Conservation (phyloP, 2,888 invertebrate genomes). For the Pyrocoelia pectoralis region DNA sequence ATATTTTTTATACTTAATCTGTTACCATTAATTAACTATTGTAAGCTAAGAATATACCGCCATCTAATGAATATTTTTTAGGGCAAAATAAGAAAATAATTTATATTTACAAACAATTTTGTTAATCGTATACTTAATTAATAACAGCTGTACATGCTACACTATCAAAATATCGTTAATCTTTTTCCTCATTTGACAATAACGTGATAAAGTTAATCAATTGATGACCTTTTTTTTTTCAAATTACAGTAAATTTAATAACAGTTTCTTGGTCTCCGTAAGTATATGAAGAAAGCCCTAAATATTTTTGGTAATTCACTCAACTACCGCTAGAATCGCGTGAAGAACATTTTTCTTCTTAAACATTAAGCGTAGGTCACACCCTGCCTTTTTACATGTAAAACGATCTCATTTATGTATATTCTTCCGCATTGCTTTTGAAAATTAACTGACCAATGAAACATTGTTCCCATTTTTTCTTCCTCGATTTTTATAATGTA, state of each 20-base stretch:
- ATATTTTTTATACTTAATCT: neutral
- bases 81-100: neutral
- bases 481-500: neutral
- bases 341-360: neutral
- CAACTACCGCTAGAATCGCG: neutral
- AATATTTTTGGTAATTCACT: neutral
- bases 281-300: neutral
- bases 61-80: neutral
- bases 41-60: no score
- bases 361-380: neutral
- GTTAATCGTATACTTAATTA: neutral
- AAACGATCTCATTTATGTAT: neutral
- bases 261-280: neutral
- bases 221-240: neutral
- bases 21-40: neutral
- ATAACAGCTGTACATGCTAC: neutral
- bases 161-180: conserved; percentile 10
- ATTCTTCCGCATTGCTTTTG: conserved; percentile 1
- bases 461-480: neutral
- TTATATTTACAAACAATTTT: neutral
- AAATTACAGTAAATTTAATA: conserved; percentile 1
- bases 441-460: neutral
- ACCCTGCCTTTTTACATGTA: neutral
- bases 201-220: neutral
- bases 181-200: neutral